Evolutionary conservation across 2,888 invertebrate genomes (phyloP), one percentile per base, ranked within the genome.

Genomic region (Notodonta dromedarius): DNA sequence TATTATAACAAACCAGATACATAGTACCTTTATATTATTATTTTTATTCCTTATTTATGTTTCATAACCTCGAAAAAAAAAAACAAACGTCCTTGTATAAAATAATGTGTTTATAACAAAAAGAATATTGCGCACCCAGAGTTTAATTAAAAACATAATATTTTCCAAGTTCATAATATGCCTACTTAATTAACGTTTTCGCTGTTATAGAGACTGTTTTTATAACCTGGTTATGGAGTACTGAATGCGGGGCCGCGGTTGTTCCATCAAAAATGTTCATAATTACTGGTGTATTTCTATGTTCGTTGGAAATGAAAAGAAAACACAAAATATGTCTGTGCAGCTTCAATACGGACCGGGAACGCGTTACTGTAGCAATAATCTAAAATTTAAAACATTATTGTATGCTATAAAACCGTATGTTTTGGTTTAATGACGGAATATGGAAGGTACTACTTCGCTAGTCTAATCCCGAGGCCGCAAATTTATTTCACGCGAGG

Each of bases 151-250:
- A 80, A 81, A 74, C 60, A 75, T 71, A 74, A 71, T 68, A 74
- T 64, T 72, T 75, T 73, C 78, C 71, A 66, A 70, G 77, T 79
- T 82, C 73, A 70, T 80, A 77, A 79, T 77, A 75, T 69, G 73
- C 70, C 69, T 78, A 74, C 78, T 78, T 82, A 79, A 83, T 83
- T 81, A 81, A 83, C 66, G 68, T 70, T 70, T 79, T 72, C 61
- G 66, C 68, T 73, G 70, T 78, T 70, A 77, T 73, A 77, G 59
- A 71, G 69, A 63, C 69, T 66, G 71, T 74, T 70, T 66, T 77
- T 70, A 74, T 71, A 76, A 73, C 74, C 67, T 78, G 69, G 71
- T 76, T 74, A 74, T 67, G 63, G 70, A 74, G 66, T 73, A 60
- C 63, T 60, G 44, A 44, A 54, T 54, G 54, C 35, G 32, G 14